These are phyloP conservation scores for Cheilosia vulpina DNA, from an alignment of 2,888 invertebrate genomes.

Conservation along the genomic window DNA sequence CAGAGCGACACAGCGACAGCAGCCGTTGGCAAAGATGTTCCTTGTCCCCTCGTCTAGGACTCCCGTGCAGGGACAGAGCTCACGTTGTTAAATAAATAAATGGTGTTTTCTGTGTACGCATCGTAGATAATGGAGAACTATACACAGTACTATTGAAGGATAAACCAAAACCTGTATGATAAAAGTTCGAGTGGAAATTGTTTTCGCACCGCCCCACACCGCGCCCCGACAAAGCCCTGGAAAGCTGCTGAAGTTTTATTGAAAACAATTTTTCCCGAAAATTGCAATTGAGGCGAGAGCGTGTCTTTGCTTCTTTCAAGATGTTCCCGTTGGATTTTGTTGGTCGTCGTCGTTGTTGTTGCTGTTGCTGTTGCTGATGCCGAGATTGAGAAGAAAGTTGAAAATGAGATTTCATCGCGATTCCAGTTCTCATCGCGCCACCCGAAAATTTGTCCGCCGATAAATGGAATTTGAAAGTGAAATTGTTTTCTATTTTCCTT, in stretches of 20 bases:
- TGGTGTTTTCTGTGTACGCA: slow-evolving; percentile 51
- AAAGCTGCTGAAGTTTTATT: slow-evolving; percentile 50
- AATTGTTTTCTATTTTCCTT: slow-evolving; percentile 64
- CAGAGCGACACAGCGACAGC: slow-evolving; percentile 60
- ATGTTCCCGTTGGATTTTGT: slow-evolving; percentile 2
- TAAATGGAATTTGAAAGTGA: slow-evolving; percentile 67
- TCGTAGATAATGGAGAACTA: slow-evolving; percentile 59
- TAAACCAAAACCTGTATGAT: slow-evolving; percentile 68
- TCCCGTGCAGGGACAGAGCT: slow-evolving; percentile 1
- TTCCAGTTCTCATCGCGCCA: slow-evolving; percentile 12
- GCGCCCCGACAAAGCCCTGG: background rate
- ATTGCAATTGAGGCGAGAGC: slow-evolving; percentile 61
- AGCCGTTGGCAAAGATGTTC: slow-evolving; percentile 55
- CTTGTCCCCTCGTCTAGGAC: background rate
- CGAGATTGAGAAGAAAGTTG: slow-evolving; percentile 39
- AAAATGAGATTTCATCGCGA: slow-evolving; percentile 53
- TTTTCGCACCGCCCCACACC: slow-evolving; percentile 29
- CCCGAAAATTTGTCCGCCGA: slow-evolving; percentile 56
- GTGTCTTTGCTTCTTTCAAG: slow-evolving; percentile 14
- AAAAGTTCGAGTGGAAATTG: slow-evolving; percentile 69
- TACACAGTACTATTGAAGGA: slow-evolving; percentile 56
- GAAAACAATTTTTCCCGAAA: slow-evolving; percentile 70
- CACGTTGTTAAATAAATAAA: slow-evolving; percentile 47
- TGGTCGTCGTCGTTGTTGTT: background rate
- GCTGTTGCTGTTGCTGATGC: slow-evolving; percentile 1